These are phyloP conservation scores for Cotesia vestalis DNA, from an alignment of 1,140 invertebrate species.

Conservation along the genomic window DNA sequence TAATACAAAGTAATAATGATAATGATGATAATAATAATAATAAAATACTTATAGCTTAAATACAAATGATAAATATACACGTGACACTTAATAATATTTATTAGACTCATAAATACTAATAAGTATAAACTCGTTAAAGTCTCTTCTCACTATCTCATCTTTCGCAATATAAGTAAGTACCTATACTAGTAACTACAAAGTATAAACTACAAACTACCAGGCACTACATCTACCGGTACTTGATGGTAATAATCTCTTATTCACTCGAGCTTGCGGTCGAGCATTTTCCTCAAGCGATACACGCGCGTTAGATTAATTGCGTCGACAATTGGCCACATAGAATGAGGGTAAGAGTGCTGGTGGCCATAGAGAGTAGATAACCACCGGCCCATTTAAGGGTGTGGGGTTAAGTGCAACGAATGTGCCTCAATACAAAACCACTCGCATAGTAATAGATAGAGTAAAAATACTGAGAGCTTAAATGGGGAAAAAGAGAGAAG, in stretches of 20 bases:
- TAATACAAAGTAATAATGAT: neutral
- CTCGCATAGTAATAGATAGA: slow-evolving; percentile 3
- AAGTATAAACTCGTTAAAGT: slow-evolving; percentile 5
- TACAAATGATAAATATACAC: slow-evolving; percentile 5
- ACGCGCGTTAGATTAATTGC: slow-evolving; percentile 55
- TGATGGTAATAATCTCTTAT: slow-evolving; percentile 6
- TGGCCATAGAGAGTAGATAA: slow-evolving; percentile 39
- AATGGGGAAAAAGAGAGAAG: slow-evolving; percentile 39
- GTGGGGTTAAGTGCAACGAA: slow-evolving; percentile 42
- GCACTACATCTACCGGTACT: no score
- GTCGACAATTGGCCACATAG: slow-evolving; percentile 47
- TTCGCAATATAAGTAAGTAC: neutral
- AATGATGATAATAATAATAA: neutral
- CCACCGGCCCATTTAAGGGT: neutral
- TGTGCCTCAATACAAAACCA: slow-evolving; percentile 23
- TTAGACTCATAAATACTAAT: slow-evolving; percentile 9
- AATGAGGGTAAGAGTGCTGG: neutral
- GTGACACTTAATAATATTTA: slow-evolving; percentile 7
- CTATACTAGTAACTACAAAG: no score
- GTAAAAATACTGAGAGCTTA: neutral
- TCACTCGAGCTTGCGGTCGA: neutral
- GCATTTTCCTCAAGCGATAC: slow-evolving; percentile 34
- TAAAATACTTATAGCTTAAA: neutral
- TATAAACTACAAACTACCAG: no score
- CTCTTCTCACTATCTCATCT: neutral